These are phyloP conservation scores for Malachius bipustulatus DNA, from an alignment of 2,888 invertebrate species.

Conservation along the genomic window DNA sequence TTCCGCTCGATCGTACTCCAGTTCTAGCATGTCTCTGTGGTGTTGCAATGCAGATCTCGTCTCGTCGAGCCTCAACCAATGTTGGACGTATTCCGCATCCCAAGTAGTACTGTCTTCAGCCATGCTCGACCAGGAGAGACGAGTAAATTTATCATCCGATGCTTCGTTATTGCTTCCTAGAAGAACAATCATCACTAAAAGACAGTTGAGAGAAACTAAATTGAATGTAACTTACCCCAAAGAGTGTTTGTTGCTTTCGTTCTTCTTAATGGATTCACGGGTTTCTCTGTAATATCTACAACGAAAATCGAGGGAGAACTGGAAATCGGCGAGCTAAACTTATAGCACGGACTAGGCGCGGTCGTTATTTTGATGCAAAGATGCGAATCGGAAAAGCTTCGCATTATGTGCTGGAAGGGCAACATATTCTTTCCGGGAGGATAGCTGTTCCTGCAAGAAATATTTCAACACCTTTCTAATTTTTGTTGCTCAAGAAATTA, in stretches of 20 bases:
- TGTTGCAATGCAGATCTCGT: slow-evolving; percentile 56
- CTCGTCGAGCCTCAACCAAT: slow-evolving; percentile 63
- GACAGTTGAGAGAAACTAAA: background rate
- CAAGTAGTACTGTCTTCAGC: slow-evolving; percentile 49
- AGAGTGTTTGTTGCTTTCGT: slow-evolving; percentile 42
- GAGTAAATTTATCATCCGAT: slow-evolving; percentile 31
- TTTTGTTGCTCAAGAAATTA: background rate
- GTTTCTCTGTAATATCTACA: slow-evolving; percentile 48
- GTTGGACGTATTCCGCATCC: slow-evolving; percentile 64
- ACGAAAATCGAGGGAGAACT: slow-evolving; percentile 50
- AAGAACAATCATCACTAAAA: background rate
- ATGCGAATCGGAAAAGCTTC: slow-evolving; percentile 65
- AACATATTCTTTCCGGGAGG: slow-evolving; percentile 57
- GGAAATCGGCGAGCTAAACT: slow-evolving; percentile 44
- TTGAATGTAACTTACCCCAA: slow-evolving; percentile 33
- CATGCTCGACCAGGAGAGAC: slow-evolving; percentile 47
- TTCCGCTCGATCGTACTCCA: slow-evolving; percentile 65
- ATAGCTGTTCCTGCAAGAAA: slow-evolving; percentile 49
- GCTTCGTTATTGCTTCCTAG: background rate
- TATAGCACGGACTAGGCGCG: slow-evolving; percentile 45
- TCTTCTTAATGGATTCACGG: slow-evolving; percentile 42
- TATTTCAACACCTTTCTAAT: background rate
- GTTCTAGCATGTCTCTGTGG: slow-evolving; percentile 54
- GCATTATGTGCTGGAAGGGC: slow-evolving; percentile 61
- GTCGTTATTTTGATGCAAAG: slow-evolving; percentile 57